Conservation (phyloP, 2,797 vertebrate species). For the Mionectes olivaceus region DNA sequence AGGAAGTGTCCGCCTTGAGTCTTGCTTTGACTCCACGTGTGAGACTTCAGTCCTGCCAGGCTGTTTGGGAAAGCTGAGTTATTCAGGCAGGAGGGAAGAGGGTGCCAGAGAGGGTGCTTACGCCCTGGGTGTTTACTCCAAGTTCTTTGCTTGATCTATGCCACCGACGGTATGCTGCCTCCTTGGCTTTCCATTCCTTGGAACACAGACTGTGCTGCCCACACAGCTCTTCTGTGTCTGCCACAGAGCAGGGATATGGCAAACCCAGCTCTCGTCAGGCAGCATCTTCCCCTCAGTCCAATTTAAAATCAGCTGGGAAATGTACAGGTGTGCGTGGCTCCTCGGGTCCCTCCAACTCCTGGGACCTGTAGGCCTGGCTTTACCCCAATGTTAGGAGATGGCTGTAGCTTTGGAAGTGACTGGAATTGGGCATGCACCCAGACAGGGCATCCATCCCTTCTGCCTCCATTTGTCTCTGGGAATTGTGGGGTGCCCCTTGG, state of each 20-base stretch:
- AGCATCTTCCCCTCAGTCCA: not conserved
- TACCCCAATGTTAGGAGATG: not conserved
- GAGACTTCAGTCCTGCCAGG: not conserved
- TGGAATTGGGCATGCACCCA: not conserved
- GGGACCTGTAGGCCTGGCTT: fast-evolving
- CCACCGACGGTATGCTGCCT: not conserved
- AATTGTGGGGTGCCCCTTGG: not conserved
- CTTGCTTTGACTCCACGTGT: not conserved
- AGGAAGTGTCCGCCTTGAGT: not conserved
- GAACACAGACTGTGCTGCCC: fast-evolving
- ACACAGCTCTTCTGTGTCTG: not conserved
- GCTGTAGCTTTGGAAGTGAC: not conserved
- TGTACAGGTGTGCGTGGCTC: fast-evolving
- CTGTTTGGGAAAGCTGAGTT: not conserved
- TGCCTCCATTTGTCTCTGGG: not conserved
- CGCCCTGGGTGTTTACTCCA: not conserved
- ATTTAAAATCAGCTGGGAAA: not conserved
- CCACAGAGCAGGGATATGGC: not conserved
- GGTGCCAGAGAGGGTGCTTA: not conserved
- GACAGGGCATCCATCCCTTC: not conserved
- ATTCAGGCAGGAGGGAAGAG: not conserved
- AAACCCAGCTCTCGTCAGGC: not conserved
- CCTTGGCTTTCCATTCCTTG: not conserved
- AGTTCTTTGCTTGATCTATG: not conserved
- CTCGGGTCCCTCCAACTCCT: not conserved